Evolutionary conservation across 1,140 invertebrate species (phyloP), one percentile per base, ranked within the genome.

Genomic region (Eumeta japonica): DNA sequence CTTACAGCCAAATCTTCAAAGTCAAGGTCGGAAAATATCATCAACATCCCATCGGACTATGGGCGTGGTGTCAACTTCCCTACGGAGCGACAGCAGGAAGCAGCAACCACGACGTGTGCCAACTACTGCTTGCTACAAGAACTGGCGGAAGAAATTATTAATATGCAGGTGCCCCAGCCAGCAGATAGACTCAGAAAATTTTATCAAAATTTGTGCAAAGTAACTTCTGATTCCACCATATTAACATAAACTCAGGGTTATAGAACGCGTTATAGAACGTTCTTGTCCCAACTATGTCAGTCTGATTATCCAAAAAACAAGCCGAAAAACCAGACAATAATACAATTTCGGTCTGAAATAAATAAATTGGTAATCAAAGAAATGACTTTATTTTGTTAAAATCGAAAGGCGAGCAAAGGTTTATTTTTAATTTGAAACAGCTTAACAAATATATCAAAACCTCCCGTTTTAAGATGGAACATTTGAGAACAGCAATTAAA

Each of bases 391-490:
- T 45, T 45, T 12, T 45, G 14, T 45, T 34, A 14, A 45, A 45
- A 43, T 17, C 43, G 28, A 33, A 45, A 12, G 39, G 39, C 12
- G 13, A 28, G 13, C n/a, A 31, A 3, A 36, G 39, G 28, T 37
- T 41, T 9, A 42, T 45, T 16, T 16, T 45, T 17, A 45, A 41
- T 37, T 37, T 45, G 30, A 42, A 45, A 32, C 11, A 37, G 11
- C 18, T 45, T 3, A 45, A 45, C 36, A 42, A 29, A 15, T 40
- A 24, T 34, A 36, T 45, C 19, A 10, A 2, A 10, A 34, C 39
- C 14, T 11, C 16, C 10, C 43, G 42, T 34, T 45, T 45, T 15
- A 45, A 45, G 37, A 28, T 45, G 18, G 43, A 45, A 37, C 39
- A 45, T 45, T 12, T 29, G 3, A 42, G 29, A 17, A 45, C 39